A percentile compares a stretch with the other conserved stretches of the same genome.
These are phyloP conservation scores for Oreochromis grahami DNA, from an alignment of 2,797 vertebrate genomes.

Conservation along the genomic window DNA sequence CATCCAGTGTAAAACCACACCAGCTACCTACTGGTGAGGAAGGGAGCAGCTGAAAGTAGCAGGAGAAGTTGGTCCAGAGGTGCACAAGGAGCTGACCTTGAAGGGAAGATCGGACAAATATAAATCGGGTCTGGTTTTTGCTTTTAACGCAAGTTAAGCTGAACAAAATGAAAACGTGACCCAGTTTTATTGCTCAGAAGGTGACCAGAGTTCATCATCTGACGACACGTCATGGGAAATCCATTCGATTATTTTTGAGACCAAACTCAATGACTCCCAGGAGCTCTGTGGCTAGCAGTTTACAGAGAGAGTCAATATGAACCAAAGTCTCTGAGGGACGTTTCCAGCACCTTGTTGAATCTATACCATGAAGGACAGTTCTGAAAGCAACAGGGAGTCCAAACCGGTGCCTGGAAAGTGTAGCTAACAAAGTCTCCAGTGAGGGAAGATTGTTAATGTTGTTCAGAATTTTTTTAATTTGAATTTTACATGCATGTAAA, in stretches of 20 bases:
- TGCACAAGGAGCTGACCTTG: neutral
- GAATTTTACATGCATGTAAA: too few relatives aligned
- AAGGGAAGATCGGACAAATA: neutral
- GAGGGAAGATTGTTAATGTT: neutral
- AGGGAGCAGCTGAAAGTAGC: neutral
- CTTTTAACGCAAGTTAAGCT: neutral
- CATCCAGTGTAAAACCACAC: rapidly evolving
- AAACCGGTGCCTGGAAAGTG: neutral
- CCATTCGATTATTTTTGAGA: too few relatives aligned
- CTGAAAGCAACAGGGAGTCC: rapidly evolving
- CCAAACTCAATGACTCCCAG: neutral
- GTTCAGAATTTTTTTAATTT: neutral
- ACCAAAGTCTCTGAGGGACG: neutral
- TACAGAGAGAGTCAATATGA: neutral
- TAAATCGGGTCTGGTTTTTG: neutral
- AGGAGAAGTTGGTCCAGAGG: neutral
- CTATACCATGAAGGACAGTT: neutral
- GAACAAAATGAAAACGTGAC: neutral
- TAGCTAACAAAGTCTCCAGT: neutral
- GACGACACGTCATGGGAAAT: too few relatives aligned
- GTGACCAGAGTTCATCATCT: neutral
- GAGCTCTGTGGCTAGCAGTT: neutral
- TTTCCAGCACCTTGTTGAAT: neutral
- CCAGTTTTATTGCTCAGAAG: neutral
- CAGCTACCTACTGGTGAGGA: neutral